Percentiles rank a stretch among this genome's conserved stretches.
Evolutionary conservation across 2,888 invertebrate species (phyloP).

Genomic region (Chalcosyrphus nemorum): DNA sequence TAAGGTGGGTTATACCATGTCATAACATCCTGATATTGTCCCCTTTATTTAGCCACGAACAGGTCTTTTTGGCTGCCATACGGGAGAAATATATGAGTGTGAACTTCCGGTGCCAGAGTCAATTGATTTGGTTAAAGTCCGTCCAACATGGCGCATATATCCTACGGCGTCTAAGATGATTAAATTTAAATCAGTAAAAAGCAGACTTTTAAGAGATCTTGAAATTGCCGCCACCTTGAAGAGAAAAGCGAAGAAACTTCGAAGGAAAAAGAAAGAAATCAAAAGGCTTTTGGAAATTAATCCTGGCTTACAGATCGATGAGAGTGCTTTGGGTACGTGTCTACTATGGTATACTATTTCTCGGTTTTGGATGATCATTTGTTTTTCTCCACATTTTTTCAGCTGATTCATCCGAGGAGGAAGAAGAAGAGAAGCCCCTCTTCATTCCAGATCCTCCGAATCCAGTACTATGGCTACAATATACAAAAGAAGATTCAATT

Average conservation of each 20-base stretch:
- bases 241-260: slow-evolving; percentile 83
- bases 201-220: slow-evolving; percentile 84
- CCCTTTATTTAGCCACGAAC: slow-evolving; percentile 75
- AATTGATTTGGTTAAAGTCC: slow-evolving; percentile 77
- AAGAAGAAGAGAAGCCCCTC: slow-evolving; percentile 83
- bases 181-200: slow-evolving; percentile 85
- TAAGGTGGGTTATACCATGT: slow-evolving; percentile 78
- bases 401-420: slow-evolving; percentile 83
- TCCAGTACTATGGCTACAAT: slow-evolving; percentile 84
- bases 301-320: slow-evolving; percentile 85
- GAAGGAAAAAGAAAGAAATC: slow-evolving; percentile 84
- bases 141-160: slow-evolving; percentile 78
- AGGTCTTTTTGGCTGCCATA: slow-evolving; percentile 83
- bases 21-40: background rate
- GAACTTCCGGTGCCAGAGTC: slow-evolving; percentile 82
- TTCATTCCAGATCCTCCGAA: slow-evolving; percentile 84
- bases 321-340: slow-evolving; percentile 84
- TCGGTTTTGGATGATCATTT: no score
- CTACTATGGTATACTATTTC: no score
- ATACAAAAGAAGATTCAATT: slow-evolving; percentile 83
- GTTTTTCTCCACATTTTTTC: slow-evolving; percentile 56
- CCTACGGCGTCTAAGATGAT: slow-evolving; percentile 76
- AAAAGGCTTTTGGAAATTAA: slow-evolving; percentile 84
- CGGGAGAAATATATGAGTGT: slow-evolving; percentile 84
- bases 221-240: slow-evolving; percentile 84